These are phyloP conservation scores for Brachionus plicatilis DNA, from an alignment of 1,140 invertebrate genomes.

Conservation along the genomic window DNA sequence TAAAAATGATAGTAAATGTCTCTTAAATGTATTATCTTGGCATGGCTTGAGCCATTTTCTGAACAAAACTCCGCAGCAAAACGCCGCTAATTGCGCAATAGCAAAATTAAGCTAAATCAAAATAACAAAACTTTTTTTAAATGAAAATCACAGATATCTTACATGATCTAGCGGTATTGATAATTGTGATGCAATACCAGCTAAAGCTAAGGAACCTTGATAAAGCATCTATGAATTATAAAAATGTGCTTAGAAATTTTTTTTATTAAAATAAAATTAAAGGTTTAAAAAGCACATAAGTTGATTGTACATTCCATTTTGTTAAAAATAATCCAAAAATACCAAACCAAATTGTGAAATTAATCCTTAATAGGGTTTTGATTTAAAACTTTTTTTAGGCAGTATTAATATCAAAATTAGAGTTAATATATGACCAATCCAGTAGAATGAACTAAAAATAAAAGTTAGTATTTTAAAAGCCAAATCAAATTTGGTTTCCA, in stretches of 20 bases:
- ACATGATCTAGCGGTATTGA: neutral
- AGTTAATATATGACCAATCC: slow-evolving; percentile 23
- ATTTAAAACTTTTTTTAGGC: slow-evolving; percentile 24
- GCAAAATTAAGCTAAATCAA: slow-evolving; percentile 12
- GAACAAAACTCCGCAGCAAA: neutral
- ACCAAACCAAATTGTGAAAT: neutral
- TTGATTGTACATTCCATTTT: neutral
- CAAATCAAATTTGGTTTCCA: neutral
- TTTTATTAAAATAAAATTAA: neutral
- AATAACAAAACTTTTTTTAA: neutral
- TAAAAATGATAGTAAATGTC: neutral
- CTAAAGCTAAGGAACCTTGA: neutral
- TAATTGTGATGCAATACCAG: neutral
- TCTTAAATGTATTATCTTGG: neutral
- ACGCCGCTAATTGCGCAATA: neutral
- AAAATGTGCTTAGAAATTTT: neutral
- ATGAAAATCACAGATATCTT: neutral
- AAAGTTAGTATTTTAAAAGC: neutral
- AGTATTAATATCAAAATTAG: neutral
- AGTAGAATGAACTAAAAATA: slow-evolving; percentile 39
- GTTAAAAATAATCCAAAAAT: neutral
- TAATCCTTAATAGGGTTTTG: slow-evolving; percentile 12
- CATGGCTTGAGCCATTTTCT: neutral
- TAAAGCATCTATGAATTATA: neutral
- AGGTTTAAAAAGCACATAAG: neutral